Evolutionary conservation across 2,797 vertebrate species (phyloP).

Genomic region (Coranthus polyacanthus): DNA sequence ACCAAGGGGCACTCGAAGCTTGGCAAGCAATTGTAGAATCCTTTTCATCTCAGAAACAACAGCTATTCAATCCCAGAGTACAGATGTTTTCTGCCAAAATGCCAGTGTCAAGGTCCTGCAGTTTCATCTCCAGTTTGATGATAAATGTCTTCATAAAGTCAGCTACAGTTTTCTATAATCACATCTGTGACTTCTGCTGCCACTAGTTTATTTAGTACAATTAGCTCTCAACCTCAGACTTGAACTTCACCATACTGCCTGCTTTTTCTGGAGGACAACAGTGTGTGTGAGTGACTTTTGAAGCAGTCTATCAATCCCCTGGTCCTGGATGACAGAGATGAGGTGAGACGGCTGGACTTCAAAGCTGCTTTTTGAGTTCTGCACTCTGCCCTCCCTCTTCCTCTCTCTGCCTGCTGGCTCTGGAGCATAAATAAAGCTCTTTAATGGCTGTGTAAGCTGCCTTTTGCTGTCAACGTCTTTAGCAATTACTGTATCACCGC

Average conservation of each 20-base stretch:
- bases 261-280: constrained; percentile 53
- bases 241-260: constrained; percentile 69
- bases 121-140: constrained; percentile 68
- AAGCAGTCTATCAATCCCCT: constrained; percentile 78
- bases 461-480: constrained; percentile 85
- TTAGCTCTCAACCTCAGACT: constrained; percentile 70
- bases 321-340: constrained; percentile 81
- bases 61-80: constrained; percentile 61
- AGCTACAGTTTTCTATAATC: constrained; percentile 65
- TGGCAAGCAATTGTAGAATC: constrained; percentile 66
- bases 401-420: constrained; percentile 71
- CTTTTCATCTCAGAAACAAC: constrained; percentile 78
- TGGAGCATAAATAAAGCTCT: constrained; percentile 85
- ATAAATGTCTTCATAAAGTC: constrained; percentile 69
- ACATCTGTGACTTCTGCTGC: constrained; percentile 68
- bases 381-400: constrained; percentile 77
- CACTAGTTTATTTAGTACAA: constrained; percentile 71
- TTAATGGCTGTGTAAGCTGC: constrained; percentile 86
- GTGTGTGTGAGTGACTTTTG: constrained; percentile 66
- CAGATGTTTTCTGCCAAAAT: constrained; percentile 76
- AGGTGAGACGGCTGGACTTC: constrained; percentile 84
- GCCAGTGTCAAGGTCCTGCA: constrained; percentile 67
- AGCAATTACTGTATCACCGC: constrained; percentile 82
- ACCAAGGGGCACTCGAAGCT: constrained; percentile 68
- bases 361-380: constrained; percentile 80